These are phyloP conservation scores for Sternarchorhynchus goeldii DNA, from an alignment of 2,797 vertebrate genomes.

Conservation along the genomic window DNA sequence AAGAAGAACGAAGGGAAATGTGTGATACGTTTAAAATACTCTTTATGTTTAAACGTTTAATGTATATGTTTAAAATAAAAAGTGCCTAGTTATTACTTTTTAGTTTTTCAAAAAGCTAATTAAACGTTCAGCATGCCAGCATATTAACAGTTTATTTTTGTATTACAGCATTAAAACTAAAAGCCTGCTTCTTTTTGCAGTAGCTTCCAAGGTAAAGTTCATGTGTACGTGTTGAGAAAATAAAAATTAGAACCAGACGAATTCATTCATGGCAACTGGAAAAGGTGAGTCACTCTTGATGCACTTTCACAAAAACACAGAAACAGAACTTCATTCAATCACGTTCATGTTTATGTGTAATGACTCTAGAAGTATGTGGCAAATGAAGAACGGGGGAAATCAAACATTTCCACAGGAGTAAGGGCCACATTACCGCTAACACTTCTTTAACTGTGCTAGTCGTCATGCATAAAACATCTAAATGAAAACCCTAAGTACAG, in stretches of 20 bases:
- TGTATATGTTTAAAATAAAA: too few species aligned
- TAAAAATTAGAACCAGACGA: slow-evolving; percentile 47
- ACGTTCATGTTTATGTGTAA: slow-evolving; percentile 25
- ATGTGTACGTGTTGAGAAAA: slow-evolving; percentile 44
- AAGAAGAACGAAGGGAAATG: slow-evolving; percentile 5
- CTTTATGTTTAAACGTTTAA: too few species aligned
- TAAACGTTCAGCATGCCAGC: slow-evolving; percentile 5
- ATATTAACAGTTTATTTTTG: not conserved
- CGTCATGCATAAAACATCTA: slow-evolving; percentile 18
- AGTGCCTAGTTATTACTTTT: too few species aligned
- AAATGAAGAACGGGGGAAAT: slow-evolving; percentile 41
- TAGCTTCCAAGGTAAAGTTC: slow-evolving; percentile 34
- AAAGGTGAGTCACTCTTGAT: slow-evolving; percentile 54
- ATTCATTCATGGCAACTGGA: slow-evolving; percentile 54
- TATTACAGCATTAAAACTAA: slow-evolving; percentile 21
- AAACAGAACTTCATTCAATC: slow-evolving; percentile 46
- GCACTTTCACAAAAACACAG: slow-evolving; percentile 41
- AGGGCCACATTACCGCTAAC: slow-evolving; percentile 42
- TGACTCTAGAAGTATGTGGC: slow-evolving; percentile 30
- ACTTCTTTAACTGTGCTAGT: slow-evolving; percentile 8
- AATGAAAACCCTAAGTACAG: slow-evolving; percentile 10
- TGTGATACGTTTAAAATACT: too few species aligned
- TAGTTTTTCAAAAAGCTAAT: slow-evolving; percentile 32
- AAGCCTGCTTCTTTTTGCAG: slow-evolving; percentile 9
- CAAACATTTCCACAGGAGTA: slow-evolving; percentile 34